phyloP scores from a whole-genome alignment of 2,797 vertebrate species.

The Tragopan temminckii region DNA sequence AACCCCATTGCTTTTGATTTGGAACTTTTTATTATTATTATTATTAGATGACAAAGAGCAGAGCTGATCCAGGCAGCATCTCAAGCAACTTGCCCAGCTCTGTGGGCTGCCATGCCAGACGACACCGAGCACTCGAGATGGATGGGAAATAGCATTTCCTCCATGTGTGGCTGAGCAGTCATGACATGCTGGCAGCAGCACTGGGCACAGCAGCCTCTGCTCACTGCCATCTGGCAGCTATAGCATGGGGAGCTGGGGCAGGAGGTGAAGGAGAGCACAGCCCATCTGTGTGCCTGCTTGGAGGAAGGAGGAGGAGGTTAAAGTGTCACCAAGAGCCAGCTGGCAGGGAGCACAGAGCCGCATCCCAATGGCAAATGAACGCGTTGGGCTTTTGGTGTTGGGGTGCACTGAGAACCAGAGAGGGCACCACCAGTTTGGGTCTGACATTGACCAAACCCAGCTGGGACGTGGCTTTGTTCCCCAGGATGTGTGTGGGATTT shows the following conservation, averaged over 20 bases:
- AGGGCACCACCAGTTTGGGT: neutral
- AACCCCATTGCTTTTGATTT: rapidly evolving
- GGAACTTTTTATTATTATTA: neutral
- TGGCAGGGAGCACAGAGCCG: neutral
- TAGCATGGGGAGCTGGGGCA: neutral
- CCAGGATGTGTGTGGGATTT: slow-evolving; percentile 1
- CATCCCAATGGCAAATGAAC: rapidly evolving
- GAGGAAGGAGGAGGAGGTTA: neutral
- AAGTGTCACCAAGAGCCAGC: neutral
- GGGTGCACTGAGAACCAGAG: neutral
- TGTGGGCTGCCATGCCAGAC: neutral
- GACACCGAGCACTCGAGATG: neutral
- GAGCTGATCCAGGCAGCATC: neutral
- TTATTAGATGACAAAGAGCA: neutral
- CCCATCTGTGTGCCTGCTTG: neutral
- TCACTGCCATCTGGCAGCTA: slow-evolving; percentile 46
- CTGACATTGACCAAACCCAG: neutral
- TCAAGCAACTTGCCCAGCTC: neutral
- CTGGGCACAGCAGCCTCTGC: neutral
- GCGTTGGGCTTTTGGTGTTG: rapidly evolving
- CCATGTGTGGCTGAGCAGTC: rapidly evolving
- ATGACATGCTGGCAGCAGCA: neutral
- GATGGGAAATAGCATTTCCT: neutral
- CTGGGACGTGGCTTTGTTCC: neutral
- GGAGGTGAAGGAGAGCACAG: neutral